Evolutionary conservation across 2,797 vertebrate species (phyloP), one percentile per base, ranked within the genome.

Genomic region (Melanotaenia trifasciata): DNA sequence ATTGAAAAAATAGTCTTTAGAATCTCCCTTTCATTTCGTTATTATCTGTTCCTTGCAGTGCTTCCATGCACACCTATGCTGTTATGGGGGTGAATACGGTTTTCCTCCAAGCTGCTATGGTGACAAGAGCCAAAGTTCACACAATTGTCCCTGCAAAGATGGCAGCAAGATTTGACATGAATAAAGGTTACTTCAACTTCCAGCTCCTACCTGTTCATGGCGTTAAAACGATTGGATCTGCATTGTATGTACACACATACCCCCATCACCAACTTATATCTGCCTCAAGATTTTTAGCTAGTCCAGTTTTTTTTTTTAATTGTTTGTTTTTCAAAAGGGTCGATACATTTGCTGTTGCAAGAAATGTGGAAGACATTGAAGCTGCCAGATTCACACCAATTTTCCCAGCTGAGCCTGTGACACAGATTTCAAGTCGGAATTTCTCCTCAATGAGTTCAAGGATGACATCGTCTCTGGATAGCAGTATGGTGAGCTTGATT

Each of bases 11-110:
- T 36, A 56, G 3, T 38, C 18, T 62, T 64, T 1, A 10, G 12
- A 72, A 26, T 51, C 64, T 11, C 4, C 18, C 18, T 30, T 18
- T 30, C 35, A 26, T 16, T 5, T 24, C 3, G 20, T 70, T 66
- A 7, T 84, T 63, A n/a, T 85, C 20, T 86, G 50, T 74, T 36
- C 70, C 75, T 90, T 80, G 77, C 81, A 97, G 95, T 67, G 38
- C 94, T 58, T 88, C 93, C 72, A 83, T 95, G 68, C 87, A 97
- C 59, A 91, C 94, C n/a, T 95, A 91, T 26, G 94, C 93, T 36
- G 89, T 94, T 24, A 92, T 95, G 89, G 97, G 96, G 43, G 90
- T 96, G 68, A 95, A 96, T 64, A 95, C 93, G 12, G 90, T 82
- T 22, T 70, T 92, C 7, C 50, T 96, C 69, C 95, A 97, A 89